These are phyloP conservation scores for Azorinus chamasolen DNA, from an alignment of 2,888 invertebrate genomes.

Conservation along the genomic window DNA sequence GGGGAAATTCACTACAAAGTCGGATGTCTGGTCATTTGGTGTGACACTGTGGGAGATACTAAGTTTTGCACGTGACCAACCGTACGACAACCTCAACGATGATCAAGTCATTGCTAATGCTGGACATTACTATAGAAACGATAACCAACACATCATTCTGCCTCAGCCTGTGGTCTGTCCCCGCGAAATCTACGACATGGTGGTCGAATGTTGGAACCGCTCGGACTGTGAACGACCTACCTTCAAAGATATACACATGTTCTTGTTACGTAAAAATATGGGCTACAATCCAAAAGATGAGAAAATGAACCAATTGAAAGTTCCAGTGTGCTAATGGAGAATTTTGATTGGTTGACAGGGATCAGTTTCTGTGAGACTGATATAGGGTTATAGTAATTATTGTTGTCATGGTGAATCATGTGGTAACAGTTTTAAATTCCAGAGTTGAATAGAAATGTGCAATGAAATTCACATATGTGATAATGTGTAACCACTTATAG, in stretches of 20 bases:
- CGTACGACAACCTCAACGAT: slow-evolving; percentile 92
- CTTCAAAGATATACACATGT: slow-evolving; percentile 95
- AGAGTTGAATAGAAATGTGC: too few species aligned
- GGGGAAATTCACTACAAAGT: slow-evolving; percentile 95
- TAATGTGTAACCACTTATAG: too few species aligned
- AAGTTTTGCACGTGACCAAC: slow-evolving; percentile 92
- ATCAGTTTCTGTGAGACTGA: too few species aligned
- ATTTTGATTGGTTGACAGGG: background rate
- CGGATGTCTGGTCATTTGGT: slow-evolving; percentile 96
- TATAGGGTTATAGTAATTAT: too few species aligned
- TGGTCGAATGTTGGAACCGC: slow-evolving; percentile 96
- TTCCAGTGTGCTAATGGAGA: slow-evolving; percentile 80
- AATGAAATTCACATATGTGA: too few species aligned
- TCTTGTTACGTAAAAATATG: slow-evolving; percentile 89
- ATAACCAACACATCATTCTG: slow-evolving; percentile 89
- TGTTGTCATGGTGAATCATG: too few species aligned
- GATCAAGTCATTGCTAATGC: slow-evolving; percentile 94
- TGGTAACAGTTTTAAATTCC: too few species aligned
- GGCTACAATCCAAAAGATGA: slow-evolving; percentile 86
- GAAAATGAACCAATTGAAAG: slow-evolving; percentile 80
- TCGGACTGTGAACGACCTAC: slow-evolving; percentile 93
- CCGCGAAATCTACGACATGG: slow-evolving; percentile 95
- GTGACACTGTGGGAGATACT: slow-evolving; percentile 95
- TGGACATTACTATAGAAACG: slow-evolving; percentile 91
- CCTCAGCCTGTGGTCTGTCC: slow-evolving; percentile 93